Base-by-base conservation (phyloP, 2,888 invertebrate genomes). In the Heteromyza rotundicornis region DNA sequence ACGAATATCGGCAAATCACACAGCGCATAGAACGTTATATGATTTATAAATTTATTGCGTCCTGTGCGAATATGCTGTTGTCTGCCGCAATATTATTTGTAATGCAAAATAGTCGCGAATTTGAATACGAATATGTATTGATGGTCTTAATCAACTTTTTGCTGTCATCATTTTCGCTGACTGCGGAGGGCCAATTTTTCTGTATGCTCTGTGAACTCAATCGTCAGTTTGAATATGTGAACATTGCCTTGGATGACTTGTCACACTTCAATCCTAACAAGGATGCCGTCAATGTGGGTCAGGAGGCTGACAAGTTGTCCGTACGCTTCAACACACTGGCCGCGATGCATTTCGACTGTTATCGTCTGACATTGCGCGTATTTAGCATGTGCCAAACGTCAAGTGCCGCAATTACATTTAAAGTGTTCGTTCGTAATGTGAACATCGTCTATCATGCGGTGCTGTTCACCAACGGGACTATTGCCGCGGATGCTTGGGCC, bases 361-460 rank as follows among this genome's bases (percentile, higher is more conserved):
- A 44, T 51, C 62, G 40, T 0, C n/a, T 66, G 20, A 19, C 57
- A 8, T 40, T 27, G 16, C 53, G 54, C 10, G 35, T 51, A 3
- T 55, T 64, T 20, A 0, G n/a, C 8, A 36, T 52, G 2, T 57
- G 17, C 14, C 57, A 61, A 1, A 10, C 27, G 1, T 14, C 32
- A 0, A 16, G 19, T 2, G 63, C 66, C 16, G 60, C 44, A 1
- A 2, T 69, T 0, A 60, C 73, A 7, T 1, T 65, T 1, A 65
- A 64, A 12, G 60, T 73, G 57, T 73, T 76, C 16, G 53, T 59
- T 2, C 3, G 16, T 12, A 70, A 62, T 7, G 54, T 74, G 2
- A 70, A 3, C 17, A 62, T 72, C 1, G 47, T 76, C 1, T 78
- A 78, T 36, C 68, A 72, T 16, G 68, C 68, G 2, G 66, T 77